Evolutionary conservation across 1,140 invertebrate genomes (phyloP), one percentile per base, ranked within the genome.

Genomic region (Drosophila littoralis): DNA sequence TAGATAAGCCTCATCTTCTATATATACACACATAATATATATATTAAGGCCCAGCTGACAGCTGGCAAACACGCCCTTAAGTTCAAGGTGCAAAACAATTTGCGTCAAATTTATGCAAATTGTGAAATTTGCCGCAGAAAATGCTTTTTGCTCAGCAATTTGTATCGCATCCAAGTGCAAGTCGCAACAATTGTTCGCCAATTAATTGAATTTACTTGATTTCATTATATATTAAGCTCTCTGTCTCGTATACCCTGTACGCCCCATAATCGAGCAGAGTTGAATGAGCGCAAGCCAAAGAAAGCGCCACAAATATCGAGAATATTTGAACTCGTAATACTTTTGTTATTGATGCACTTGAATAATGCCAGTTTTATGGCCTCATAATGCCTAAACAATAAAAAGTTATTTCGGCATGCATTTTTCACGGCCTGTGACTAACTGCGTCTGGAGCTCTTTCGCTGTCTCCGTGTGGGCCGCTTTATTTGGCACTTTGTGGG

Each of bases 131-230:
- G 15, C 33, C 15, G 12, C 28, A 17, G 45, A 28, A 67, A 67
- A 50, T 59, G 65, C 54, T 28, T 48, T 48, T 57, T 78, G 69
- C 54, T 65, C 63, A 46, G 43, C 65, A 76, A 80, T 59, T 3
- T 70, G 7, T 6, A 40, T 40, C 38, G 46, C 22, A 48, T n/a
- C 10, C 28, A 13, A 28, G 22, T n/a, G 58, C 55, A 58, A 28
- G 58, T 61, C 64, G 68, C 48, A 68, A 70, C 64, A 82, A 78
- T 70, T 73, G 70, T 64, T 46, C 35, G 45, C 32, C 43, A 68
- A 67, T 88, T 73, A 88, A 86, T 83, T 79, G 72, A 86, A 86
- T 86, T 70, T 68, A 67, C 79, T 83, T 88, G 71, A 86, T 86
- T 86, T 88, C 50, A 86, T 86, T 68, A 79, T 32, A 7, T n/a